A percentile compares a stretch with the other conserved stretches of the same genome.
phyloP scores from a whole-genome alignment of 2,797 vertebrate species.

The Mus caroli region DNA sequence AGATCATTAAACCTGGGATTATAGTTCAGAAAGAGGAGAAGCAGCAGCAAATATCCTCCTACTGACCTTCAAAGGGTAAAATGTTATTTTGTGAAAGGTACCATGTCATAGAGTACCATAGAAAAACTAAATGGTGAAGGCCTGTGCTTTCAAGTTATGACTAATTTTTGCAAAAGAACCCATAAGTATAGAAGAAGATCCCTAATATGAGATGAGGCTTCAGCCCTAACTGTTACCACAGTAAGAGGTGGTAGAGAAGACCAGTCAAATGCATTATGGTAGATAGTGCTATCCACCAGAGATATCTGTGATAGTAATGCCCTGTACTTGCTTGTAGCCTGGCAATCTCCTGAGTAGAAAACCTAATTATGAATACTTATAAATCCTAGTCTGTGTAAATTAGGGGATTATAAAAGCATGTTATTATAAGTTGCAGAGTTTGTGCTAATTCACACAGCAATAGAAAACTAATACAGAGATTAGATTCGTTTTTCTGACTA shows the following conservation, averaged over 20 bases:
- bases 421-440: background rate
- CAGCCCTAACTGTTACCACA: background rate
- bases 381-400: background rate
- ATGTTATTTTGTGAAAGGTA: background rate
- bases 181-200: background rate
- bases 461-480: background rate
- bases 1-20: background rate
- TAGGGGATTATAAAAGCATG: background rate
- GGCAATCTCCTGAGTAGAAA: background rate
- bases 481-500: background rate
- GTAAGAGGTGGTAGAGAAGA: background rate
- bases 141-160: background rate
- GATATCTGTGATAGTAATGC: background rate
- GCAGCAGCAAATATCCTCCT: background rate
- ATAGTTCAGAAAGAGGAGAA: background rate
- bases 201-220: background rate
- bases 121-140: background rate
- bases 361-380: background rate
- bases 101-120: background rate
- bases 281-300: background rate
- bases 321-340: background rate
- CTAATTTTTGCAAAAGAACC: background rate
- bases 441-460: background rate
- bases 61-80: background rate
- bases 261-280: background rate